A percentile compares a stretch with the other conserved stretches of the same genome.
phyloP scores from a whole-genome alignment of 2,888 invertebrate species.

The Glaucopsyche alexis region DNA sequence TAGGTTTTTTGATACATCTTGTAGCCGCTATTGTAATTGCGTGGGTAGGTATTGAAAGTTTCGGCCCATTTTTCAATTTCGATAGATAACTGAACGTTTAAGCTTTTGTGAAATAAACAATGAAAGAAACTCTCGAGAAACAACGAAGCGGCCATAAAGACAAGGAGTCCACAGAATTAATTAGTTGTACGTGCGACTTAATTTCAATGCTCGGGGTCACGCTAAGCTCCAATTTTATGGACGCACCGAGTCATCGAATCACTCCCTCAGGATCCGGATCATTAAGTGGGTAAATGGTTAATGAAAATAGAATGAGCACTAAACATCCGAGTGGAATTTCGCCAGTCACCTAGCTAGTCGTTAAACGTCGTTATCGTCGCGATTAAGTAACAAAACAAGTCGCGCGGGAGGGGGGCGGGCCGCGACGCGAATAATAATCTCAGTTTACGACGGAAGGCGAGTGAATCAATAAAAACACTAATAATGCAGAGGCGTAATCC shows the following conservation, averaged over 20 bases:
- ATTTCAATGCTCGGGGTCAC: slow-evolving; percentile 54
- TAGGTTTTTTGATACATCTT: too few relatives aligned
- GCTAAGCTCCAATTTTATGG: slow-evolving; percentile 74
- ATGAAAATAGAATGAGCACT: slow-evolving; percentile 80
- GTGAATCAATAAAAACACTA: slow-evolving; percentile 81
- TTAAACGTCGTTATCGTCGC: slow-evolving; percentile 79
- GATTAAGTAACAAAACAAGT: slow-evolving; percentile 79
- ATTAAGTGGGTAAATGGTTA: slow-evolving; percentile 80
- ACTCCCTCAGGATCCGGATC: slow-evolving; percentile 76
- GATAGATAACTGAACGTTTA: neutral
- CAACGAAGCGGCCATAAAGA: slow-evolving; percentile 11
- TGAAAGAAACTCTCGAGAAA: neutral
- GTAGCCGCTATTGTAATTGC: too few relatives aligned
- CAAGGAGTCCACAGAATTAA: slow-evolving; percentile 26
- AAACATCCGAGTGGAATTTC: slow-evolving; percentile 78
- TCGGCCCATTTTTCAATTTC: neutral
- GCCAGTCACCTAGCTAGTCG: slow-evolving; percentile 79
- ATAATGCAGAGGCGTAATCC: slow-evolving; percentile 79
- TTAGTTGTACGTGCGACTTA: slow-evolving; percentile 35
- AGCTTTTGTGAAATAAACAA: neutral
- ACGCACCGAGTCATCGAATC: slow-evolving; percentile 69
- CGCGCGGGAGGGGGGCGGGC: slow-evolving; percentile 56
- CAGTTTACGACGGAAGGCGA: slow-evolving; percentile 79
- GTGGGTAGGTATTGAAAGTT: too few relatives aligned
- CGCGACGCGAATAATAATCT: slow-evolving; percentile 78